phyloP scores from a whole-genome alignment of 2,113 vertebrate species.

The Arothron firmamentum region DNA sequence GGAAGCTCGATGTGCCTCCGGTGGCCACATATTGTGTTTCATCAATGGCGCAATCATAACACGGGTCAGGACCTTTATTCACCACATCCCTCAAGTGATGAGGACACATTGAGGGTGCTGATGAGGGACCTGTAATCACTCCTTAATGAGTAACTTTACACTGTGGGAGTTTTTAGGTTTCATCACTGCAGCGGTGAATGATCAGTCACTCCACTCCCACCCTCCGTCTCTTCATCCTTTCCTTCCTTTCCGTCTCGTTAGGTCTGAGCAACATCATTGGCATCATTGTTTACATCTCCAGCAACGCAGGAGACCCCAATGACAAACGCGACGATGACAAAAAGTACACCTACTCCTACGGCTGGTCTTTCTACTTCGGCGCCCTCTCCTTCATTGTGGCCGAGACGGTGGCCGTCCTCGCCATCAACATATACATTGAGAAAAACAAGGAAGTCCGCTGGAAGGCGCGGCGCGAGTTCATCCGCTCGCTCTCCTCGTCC shows the following conservation, averaged over 20 bases:
- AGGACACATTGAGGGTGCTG: neutral
- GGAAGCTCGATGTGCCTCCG: constrained; percentile 14
- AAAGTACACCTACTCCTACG: constrained; percentile 95
- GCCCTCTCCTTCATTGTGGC: constrained; percentile 97
- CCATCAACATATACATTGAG: constrained; percentile 98
- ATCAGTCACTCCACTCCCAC: neutral
- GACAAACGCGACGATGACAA: constrained; percentile 95
- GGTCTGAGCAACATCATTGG: constrained; percentile 98
- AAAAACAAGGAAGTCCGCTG: constrained; percentile 92
- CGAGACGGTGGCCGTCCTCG: constrained; percentile 92
- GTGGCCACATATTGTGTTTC: constrained; percentile 3
- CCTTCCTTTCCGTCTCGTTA: constrained; percentile 43
- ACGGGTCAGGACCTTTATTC: constrained; percentile 15
- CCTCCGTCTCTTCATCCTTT: constrained; percentile 17
- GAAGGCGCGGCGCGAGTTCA: constrained; percentile 86
- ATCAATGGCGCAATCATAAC: constrained; percentile 25
- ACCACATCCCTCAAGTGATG: constrained; percentile 7
- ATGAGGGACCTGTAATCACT: constrained; percentile 13
- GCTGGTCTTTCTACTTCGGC: constrained; percentile 98
- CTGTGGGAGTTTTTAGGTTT: neutral
- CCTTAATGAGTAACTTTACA: constrained; percentile 1
- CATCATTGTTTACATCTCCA: constrained; percentile 99
- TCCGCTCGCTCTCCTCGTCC: constrained; percentile 86
- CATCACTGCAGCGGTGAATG: neutral
- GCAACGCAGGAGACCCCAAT: constrained; percentile 93